phyloP scores from a whole-genome alignment of 2,797 vertebrate species.

The Lemur catta region DNA sequence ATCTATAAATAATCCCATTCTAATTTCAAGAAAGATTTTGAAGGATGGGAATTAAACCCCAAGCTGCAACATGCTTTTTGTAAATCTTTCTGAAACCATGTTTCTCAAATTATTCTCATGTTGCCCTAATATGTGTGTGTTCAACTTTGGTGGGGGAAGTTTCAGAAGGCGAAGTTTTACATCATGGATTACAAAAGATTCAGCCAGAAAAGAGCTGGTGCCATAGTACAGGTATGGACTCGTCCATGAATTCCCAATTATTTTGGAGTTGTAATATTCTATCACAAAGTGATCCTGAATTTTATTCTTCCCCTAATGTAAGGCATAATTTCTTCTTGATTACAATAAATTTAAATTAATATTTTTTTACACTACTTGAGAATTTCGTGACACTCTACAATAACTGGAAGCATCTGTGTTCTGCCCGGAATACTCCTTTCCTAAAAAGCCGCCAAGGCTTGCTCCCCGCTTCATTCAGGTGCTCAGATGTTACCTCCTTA shows the following conservation, averaged over 20 bases:
- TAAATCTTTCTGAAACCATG: background rate
- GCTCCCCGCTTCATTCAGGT: background rate
- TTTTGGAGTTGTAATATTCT: background rate
- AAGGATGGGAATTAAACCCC: background rate
- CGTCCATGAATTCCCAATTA: no score
- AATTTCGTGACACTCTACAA: background rate
- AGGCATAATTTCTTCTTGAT: background rate
- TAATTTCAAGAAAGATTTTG: slow-evolving; percentile 13
- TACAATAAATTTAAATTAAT: background rate
- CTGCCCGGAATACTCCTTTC: background rate
- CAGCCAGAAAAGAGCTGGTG: background rate
- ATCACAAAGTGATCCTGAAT: background rate
- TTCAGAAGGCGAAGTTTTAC: background rate
- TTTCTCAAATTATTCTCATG: background rate
- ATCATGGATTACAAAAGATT: background rate
- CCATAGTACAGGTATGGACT: background rate
- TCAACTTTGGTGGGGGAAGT: background rate
- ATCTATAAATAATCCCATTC: background rate
- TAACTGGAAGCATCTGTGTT: background rate
- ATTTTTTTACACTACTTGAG: background rate
- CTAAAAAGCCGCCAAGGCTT: background rate
- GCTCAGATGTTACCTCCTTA: background rate
- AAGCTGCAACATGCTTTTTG: background rate
- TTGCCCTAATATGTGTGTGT: background rate
- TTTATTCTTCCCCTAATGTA: background rate